These are phyloP conservation scores for Pararge aegeria DNA, from an alignment of 1,140 invertebrate species.

Conservation along the genomic window DNA sequence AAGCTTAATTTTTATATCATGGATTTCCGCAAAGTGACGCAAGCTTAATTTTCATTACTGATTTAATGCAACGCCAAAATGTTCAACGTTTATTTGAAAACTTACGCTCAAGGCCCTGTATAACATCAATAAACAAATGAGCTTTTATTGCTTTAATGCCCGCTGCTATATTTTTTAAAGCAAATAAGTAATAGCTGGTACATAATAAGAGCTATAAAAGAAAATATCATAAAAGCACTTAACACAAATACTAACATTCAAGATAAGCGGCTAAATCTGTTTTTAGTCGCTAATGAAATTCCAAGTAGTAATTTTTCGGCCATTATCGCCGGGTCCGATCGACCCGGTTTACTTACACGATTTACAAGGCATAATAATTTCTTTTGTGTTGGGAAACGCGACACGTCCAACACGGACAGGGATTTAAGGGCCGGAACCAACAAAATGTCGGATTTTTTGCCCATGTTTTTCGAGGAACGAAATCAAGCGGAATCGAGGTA, in stretches of 20 bases:
- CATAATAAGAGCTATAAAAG: background rate
- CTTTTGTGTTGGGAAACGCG: background rate
- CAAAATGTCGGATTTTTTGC: background rate
- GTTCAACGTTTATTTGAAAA: too few species aligned
- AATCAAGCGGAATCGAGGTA: too few species aligned
- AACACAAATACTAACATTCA: background rate
- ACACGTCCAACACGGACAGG: background rate
- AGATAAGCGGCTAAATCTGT: conserved; percentile 5
- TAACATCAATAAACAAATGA: too few species aligned
- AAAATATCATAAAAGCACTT: background rate
- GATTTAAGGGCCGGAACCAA: background rate
- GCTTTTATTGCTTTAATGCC: too few species aligned
- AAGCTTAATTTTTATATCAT: too few species aligned
- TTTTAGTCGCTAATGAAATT: conserved; percentile 10
- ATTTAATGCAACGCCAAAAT: too few species aligned
- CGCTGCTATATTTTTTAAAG: too few species aligned
- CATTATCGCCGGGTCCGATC: conserved; percentile 4
- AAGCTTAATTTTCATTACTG: too few species aligned
- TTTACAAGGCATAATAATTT: background rate
- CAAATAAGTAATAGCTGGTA: background rate
- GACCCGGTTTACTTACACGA: conserved; percentile 1
- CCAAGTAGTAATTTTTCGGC: conserved; percentile 5
- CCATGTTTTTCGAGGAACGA: too few species aligned
- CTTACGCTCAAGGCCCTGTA: too few species aligned
- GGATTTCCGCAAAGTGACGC: too few species aligned